Conservation (phyloP, 2,797 vertebrate species). For the Acrocephalus scirpaceus region DNA sequence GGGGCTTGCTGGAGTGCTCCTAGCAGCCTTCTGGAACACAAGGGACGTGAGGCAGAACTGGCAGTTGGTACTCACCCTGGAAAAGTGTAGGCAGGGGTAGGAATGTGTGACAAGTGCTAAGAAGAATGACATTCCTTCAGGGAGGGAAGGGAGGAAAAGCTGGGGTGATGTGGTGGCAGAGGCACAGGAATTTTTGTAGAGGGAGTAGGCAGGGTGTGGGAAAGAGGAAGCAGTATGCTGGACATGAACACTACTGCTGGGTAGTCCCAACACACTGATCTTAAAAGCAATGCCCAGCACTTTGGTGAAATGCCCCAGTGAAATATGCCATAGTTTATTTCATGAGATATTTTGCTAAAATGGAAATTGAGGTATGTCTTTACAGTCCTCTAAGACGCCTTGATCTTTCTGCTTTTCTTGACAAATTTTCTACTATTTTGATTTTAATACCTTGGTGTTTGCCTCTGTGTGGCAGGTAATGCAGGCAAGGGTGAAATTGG, state of each 20-base stretch:
- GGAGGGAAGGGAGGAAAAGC: neutral
- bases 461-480: neutral
- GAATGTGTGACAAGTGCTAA: neutral
- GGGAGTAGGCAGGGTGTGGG: neutral
- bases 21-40: neutral
- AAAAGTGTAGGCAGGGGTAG: neutral
- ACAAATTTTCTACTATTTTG: neutral
- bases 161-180: neutral
- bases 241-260: neutral
- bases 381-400: neutral
- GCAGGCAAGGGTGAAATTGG: neutral
- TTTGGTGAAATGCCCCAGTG: neutral
- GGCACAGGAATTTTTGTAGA: neutral
- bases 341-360: neutral
- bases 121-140: neutral
- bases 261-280: neutral
- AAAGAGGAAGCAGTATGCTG: neutral
- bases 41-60: fast-evolving
- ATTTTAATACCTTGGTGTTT: neutral
- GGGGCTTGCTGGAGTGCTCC: neutral
- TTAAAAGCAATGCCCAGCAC: neutral
- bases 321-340: neutral
- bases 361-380: neutral
- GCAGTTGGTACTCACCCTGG: neutral
- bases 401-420: neutral